Percentiles rank a stretch among this genome's conserved stretches.
Conservation (phyloP, 2,888 invertebrate species). For the Crepidodera aurea region DNA sequence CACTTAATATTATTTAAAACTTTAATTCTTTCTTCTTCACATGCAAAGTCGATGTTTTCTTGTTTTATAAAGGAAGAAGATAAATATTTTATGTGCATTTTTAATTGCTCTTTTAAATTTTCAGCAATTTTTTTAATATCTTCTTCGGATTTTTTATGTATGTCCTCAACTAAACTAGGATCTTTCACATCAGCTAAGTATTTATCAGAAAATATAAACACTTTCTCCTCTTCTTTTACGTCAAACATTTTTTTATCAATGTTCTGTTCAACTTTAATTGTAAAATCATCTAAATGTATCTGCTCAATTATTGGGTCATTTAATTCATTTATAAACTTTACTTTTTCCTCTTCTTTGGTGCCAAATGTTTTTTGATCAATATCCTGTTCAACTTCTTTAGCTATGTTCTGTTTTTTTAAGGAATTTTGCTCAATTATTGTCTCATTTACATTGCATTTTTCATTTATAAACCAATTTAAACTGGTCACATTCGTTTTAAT, state of each 20-base stretch:
- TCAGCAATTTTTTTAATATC: conserved; percentile 21
- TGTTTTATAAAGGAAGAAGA: not conserved
- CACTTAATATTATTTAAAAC: conserved; percentile 12
- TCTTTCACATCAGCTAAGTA: conserved; percentile 25
- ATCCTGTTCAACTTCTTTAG: no score
- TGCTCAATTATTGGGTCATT: no score
- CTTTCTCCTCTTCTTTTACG: not conserved
- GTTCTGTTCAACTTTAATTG: no score
- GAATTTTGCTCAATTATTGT: not conserved
- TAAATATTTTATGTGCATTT: conserved; percentile 24
- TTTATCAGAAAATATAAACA: conserved; percentile 29
- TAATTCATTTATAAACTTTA: no score
- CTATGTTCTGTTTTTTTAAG: no score
- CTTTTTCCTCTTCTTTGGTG: no score
- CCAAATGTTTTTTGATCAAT: no score
- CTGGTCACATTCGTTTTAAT: no score
- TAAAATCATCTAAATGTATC: no score
- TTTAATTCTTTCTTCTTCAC: not conserved
- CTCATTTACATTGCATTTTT: not conserved
- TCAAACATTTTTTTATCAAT: not conserved
- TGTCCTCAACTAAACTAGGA: conserved; percentile 4
- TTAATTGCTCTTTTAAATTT: conserved; percentile 21
- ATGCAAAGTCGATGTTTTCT: not conserved
- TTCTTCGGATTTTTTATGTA: conserved; percentile 9
- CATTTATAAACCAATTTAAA: not conserved